Evolutionary conservation across 2,888 invertebrate genomes (phyloP), one percentile per base, ranked within the genome.

Genomic region (Himalopsyche tibetana): DNA sequence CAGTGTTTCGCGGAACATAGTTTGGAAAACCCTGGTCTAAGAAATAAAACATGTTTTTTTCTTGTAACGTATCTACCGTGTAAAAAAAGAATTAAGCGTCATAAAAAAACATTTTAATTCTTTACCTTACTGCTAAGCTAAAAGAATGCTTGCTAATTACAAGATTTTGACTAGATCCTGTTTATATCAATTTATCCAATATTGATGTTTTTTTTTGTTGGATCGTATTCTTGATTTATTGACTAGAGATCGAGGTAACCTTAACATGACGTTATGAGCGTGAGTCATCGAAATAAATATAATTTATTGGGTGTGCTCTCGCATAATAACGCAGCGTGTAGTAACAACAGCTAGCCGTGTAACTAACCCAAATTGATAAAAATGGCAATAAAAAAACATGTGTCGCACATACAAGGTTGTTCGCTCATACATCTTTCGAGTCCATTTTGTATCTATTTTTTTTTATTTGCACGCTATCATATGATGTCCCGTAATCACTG

Each of bases 351-450:
- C 63, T 63, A 63, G 63, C 19, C 63, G 19, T 63, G 63, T 63
- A 63, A 63, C 63, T 63, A 63, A 63, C 63, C 63, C 63, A 63
- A 63, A 63, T 63, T 63, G 63, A 63, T 63, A 63, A 63, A 63
- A 63, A 63, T 63, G 63, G 63, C 63, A 63, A 63, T 63, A 63
- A 63, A 63, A 63, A 63, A 63, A 63, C 63, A 63, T 63, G 63
- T 63, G 63, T 63, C 63, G 63, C 63, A 28, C 19, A 63, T 63
- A 63, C 63, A 63, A 63, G 63, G 63, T 63, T 63, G 19, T 19
- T 0, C 63, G 15, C 8, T 63, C 63, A 63, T 63, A 19, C 19
- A 63, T 63, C 63, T 63, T 19, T 12, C 63, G 28, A 19, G 19
- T 9, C 11, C 19, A 63, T 63, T 63, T 8, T 19, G 63, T 63